phyloP scores from a whole-genome alignment of 2,797 vertebrate genomes.

The Nyctibius grandis region DNA sequence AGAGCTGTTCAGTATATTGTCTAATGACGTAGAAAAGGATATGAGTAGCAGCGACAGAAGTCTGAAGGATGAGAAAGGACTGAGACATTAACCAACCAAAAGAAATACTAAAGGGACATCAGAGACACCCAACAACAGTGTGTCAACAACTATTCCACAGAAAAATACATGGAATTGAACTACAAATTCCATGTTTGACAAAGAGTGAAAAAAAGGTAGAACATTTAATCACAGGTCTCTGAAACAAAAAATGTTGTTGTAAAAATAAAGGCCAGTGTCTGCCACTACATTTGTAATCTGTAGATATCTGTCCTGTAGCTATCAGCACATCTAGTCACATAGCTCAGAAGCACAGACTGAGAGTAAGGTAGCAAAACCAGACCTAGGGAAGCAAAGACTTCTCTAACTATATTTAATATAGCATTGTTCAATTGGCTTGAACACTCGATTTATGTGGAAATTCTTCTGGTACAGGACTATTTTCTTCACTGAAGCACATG shows the following conservation, averaged over 20 bases:
- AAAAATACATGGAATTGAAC: background rate
- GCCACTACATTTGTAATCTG: background rate
- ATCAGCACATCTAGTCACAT: background rate
- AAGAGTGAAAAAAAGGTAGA: background rate
- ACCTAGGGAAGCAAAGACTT: background rate
- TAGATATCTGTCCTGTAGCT: background rate
- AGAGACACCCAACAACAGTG: background rate
- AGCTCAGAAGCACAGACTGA: background rate
- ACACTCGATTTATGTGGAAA: background rate
- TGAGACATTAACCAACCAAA: background rate
- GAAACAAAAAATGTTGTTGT: background rate
- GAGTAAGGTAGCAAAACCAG: background rate
- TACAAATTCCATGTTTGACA: background rate
- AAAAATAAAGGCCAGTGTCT: background rate
- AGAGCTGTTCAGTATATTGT: background rate
- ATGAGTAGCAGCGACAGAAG: background rate
- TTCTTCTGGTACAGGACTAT: background rate
- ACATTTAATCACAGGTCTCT: background rate
- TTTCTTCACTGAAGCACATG: background rate
- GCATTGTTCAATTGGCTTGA: background rate
- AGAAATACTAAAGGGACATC: background rate
- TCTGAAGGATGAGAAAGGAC: background rate
- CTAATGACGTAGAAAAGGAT: background rate
- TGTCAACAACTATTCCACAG: background rate
- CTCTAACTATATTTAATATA: background rate